Percentiles rank a stretch among this genome's conserved stretches.
These are phyloP conservation scores for Lamellibrachia columna DNA, from an alignment of 2,888 invertebrate genomes.

Conservation along the genomic window DNA sequence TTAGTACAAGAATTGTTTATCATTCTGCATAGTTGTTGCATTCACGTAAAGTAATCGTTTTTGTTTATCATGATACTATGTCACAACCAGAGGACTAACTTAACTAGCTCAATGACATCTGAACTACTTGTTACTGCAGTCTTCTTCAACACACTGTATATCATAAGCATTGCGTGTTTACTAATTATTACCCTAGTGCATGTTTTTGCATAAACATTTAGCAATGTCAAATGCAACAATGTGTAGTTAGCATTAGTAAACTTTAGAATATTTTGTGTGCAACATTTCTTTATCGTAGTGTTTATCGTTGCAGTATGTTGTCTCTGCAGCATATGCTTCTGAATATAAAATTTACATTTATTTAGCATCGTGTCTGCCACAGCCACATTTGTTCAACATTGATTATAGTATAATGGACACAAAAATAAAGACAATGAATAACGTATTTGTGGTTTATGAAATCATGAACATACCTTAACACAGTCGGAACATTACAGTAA, in stretches of 20 bases:
- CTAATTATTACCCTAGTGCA: neutral
- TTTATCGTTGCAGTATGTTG: neutral
- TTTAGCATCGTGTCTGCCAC: neutral
- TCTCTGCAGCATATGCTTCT: neutral
- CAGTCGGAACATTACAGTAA: neutral
- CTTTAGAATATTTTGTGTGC: neutral
- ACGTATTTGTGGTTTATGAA: neutral
- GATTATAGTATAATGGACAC: neutral
- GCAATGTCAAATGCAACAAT: neutral
- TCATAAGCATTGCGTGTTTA: neutral
- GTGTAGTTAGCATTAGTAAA: neutral
- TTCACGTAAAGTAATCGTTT: neutral
- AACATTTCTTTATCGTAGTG: neutral
- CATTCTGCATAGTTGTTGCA: neutral
- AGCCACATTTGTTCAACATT: neutral
- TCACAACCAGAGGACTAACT: neutral
- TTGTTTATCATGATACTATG: neutral
- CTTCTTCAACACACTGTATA: neutral
- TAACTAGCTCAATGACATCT: neutral
- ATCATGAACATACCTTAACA: neutral
- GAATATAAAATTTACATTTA: neutral
- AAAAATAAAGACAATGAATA: neutral
- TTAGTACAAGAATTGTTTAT: neutral
- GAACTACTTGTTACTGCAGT: neutral
- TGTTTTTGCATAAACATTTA: neutral